phyloP scores from a whole-genome alignment of 2,888 invertebrate species.

The Morpho achilles region DNA sequence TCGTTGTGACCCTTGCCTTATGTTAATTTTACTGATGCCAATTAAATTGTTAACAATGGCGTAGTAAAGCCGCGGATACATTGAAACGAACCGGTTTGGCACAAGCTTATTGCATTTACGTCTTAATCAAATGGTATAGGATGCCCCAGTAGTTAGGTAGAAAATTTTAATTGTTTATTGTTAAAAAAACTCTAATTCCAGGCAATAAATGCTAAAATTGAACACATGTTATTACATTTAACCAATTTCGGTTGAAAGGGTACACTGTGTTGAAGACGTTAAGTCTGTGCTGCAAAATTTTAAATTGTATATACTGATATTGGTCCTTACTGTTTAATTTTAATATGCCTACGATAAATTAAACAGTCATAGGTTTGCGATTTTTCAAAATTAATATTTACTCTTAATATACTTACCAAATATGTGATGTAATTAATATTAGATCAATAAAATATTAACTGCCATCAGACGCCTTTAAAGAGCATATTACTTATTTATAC shows the following conservation, averaged over 20 bases:
- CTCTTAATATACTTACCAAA: too few species aligned
- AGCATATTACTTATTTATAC: too few species aligned
- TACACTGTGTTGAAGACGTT: not conserved
- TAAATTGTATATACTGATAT: too few species aligned
- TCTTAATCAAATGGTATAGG: conserved; percentile 34
- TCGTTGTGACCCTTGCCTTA: conserved; percentile 42
- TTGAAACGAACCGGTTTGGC: conserved; percentile 63
- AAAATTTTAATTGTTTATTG: conserved; percentile 1
- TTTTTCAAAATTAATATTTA: too few species aligned
- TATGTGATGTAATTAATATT: too few species aligned
- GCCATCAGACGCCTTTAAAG: too few species aligned
- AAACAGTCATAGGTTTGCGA: too few species aligned
- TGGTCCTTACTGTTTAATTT: conserved; percentile 15
- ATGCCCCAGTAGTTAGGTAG: conserved; percentile 1
- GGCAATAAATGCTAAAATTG: conserved; percentile 15
- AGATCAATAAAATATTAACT: too few species aligned
- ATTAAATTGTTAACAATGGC: conserved; percentile 72
- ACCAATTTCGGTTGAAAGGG: conserved; percentile 2
- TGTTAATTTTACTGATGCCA: conserved; percentile 54
- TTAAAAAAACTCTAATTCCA: conserved; percentile 1
- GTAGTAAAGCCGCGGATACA: conserved; percentile 47
- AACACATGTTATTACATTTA: not conserved
- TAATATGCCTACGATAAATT: conserved; percentile 29
- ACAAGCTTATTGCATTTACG: conserved; percentile 42
- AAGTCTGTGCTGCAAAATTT: too few species aligned